phyloP scores from a whole-genome alignment of 2,888 invertebrate species.

The Opisthograptis luteolata region DNA sequence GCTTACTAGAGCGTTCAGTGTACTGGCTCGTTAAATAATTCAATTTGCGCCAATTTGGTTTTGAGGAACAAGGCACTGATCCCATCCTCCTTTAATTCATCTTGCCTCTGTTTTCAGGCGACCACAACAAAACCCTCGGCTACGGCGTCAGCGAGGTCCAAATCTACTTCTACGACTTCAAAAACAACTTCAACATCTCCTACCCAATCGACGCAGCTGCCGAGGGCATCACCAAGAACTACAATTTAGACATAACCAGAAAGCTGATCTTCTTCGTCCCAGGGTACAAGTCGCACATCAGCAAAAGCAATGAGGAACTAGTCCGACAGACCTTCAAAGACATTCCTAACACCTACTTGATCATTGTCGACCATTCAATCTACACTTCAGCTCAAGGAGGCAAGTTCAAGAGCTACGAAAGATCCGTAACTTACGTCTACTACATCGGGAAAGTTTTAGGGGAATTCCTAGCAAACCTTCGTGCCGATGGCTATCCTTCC shows the following conservation, averaged over 20 bases:
- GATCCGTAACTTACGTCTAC: slow-evolving; percentile 63
- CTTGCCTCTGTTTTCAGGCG: slow-evolving; percentile 55
- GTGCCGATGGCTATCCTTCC: slow-evolving; percentile 59
- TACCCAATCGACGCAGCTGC: slow-evolving; percentile 60
- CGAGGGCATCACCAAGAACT: slow-evolving; percentile 54
- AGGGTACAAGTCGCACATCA: slow-evolving; percentile 74
- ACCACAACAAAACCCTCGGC: slow-evolving; percentile 62
- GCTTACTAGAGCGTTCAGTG: too few species aligned
- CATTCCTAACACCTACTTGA: slow-evolving; percentile 64
- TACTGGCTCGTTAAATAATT: too few species aligned
- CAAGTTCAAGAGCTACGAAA: slow-evolving; percentile 66
- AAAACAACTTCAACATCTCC: slow-evolving; percentile 65
- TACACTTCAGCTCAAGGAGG: slow-evolving; percentile 69
- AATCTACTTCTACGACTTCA: slow-evolving; percentile 74
- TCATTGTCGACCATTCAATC: slow-evolving; percentile 71
- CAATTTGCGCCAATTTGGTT: too few species aligned
- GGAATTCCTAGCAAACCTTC: slow-evolving; percentile 58
- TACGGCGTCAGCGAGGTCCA: slow-evolving; percentile 61
- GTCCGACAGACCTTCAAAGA: slow-evolving; percentile 67
- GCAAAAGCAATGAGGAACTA: slow-evolving; percentile 63
- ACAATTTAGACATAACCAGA: slow-evolving; percentile 64
- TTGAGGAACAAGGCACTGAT: too few species aligned
- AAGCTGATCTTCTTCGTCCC: slow-evolving; percentile 74
- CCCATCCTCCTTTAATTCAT: neutral
- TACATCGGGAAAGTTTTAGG: slow-evolving; percentile 68